phyloP scores from a whole-genome alignment of 2,797 vertebrate species.

The Graptemys geographica region DNA sequence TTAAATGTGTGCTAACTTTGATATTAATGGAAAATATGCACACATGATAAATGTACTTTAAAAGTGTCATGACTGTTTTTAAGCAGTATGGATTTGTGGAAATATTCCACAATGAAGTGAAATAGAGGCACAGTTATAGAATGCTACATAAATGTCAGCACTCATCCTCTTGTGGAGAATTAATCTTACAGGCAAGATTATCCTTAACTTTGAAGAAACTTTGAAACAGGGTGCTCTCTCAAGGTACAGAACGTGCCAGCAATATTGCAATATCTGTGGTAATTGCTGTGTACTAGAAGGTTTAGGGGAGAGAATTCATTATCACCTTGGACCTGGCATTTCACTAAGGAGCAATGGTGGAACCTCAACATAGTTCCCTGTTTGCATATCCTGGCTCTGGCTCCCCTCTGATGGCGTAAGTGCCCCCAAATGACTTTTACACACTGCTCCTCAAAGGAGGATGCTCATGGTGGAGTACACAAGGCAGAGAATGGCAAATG shows the following conservation, averaged over 20 bases:
- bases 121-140: not conserved
- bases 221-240: no score
- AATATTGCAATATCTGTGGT: not conserved
- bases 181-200: not conserved
- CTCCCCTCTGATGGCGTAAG: not conserved
- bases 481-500: not conserved
- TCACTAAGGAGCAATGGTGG: not conserved
- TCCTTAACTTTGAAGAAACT: not conserved
- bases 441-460: not conserved
- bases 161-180: rapidly evolving
- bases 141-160: not conserved
- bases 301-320: not conserved
- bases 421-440: not conserved
- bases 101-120: not conserved
- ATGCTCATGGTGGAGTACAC: not conserved
- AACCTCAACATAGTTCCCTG: not conserved
- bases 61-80: not conserved
- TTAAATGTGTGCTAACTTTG: slow-evolving; percentile 13
- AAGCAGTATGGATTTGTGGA: not conserved
- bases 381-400: not conserved
- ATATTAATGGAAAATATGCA: not conserved
- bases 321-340: not conserved
- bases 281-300: not conserved
- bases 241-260: no score
- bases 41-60: not conserved